These are phyloP conservation scores for Ochotona curzoniae DNA, from an alignment of 2,113 vertebrate genomes.

Conservation along the genomic window DNA sequence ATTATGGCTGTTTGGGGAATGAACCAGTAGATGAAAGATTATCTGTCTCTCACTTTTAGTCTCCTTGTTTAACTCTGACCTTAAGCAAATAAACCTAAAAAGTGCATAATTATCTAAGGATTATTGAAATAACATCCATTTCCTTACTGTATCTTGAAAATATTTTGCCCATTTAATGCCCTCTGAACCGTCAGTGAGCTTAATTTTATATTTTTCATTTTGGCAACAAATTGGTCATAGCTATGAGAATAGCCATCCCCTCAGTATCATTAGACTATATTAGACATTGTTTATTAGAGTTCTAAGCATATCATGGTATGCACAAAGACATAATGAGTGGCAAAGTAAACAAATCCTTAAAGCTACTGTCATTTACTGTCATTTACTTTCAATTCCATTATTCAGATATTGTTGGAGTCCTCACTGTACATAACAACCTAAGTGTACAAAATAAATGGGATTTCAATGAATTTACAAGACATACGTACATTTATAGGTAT, in stretches of 20 bases:
- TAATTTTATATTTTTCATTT: slow-evolving; percentile 44
- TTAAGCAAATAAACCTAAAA: too few relatives aligned
- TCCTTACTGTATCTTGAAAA: slow-evolving; percentile 93
- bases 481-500: not conserved
- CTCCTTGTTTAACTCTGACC: too few relatives aligned
- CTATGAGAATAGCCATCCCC: not conserved
- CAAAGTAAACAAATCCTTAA: not conserved
- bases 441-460: not conserved
- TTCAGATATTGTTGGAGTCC: not conserved
- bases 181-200: slow-evolving; percentile 93
- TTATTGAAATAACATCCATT: slow-evolving; percentile 93
- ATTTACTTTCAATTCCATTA: slow-evolving; percentile 15
- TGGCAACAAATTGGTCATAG: not conserved
- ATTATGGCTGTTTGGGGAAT: too few relatives aligned
- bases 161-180: slow-evolving; percentile 93
- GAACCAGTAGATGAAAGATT: too few relatives aligned
- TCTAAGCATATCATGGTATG: not conserved
- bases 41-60: too few relatives aligned
- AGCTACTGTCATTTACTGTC: not conserved
- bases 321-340: not conserved
- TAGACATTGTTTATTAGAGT: not conserved
- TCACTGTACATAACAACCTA: not conserved
- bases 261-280: not conserved
- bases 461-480: not conserved
- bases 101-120: slow-evolving; percentile 88